These are phyloP conservation scores for Nineta flava DNA, from an alignment of 2,888 invertebrate species.

Conservation along the genomic window DNA sequence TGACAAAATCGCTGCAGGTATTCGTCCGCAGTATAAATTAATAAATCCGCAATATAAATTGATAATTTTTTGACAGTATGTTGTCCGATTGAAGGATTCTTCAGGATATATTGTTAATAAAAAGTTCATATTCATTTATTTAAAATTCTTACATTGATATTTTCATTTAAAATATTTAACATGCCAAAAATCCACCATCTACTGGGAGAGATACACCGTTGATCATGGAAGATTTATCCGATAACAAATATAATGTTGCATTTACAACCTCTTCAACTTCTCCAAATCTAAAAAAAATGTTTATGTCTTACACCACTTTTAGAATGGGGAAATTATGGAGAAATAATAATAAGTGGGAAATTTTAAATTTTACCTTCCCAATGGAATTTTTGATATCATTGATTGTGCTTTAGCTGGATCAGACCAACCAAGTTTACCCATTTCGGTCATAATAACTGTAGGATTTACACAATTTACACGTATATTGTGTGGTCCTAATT, in stretches of 20 bases:
- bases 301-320: too few species aligned
- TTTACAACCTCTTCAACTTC: constrained; percentile 66
- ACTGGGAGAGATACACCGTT: constrained; percentile 56
- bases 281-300: constrained; percentile 29
- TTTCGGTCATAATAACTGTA: constrained; percentile 83
- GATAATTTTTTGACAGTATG: too few species aligned
- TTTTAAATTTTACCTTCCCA: constrained; percentile 46
- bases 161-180: constrained; percentile 15
- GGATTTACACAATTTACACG: constrained; percentile 88
- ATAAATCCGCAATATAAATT: too few species aligned
- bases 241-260: constrained; percentile 55
- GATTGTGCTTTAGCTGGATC: constrained; percentile 55
- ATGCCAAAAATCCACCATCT: constrained; percentile 54
- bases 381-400: constrained; percentile 67
- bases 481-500: constrained; percentile 68
- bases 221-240: constrained; percentile 61
- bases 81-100: too few species aligned
- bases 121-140: too few species aligned
- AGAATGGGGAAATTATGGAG: not conserved
- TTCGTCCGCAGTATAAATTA: too few species aligned
- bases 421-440: constrained; percentile 73
- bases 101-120: too few species aligned
- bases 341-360: not conserved
- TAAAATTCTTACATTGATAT: too few species aligned
- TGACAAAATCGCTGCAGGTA: too few species aligned